phyloP scores from a whole-genome alignment of 1,140 invertebrate species.

The Drosophila busckii region DNA sequence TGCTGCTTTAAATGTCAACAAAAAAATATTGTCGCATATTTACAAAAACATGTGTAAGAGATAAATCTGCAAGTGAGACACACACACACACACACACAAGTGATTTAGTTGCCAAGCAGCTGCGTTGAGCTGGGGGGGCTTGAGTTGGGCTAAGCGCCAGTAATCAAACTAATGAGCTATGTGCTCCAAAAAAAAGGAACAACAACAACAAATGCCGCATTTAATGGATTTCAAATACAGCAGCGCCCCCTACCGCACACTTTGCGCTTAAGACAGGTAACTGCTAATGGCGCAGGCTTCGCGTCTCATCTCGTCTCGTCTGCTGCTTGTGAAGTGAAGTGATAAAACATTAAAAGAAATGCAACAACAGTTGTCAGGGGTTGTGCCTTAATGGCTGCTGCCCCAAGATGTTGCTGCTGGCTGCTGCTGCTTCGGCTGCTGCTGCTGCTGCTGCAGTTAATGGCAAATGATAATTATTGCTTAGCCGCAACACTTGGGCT shows the following conservation, averaged over 20 bases:
- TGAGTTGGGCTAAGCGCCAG: constrained; percentile 39
- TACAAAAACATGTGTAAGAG: constrained; percentile 75
- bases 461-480: constrained; percentile 75
- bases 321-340: constrained; percentile 51
- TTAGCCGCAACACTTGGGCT: constrained; percentile 22
- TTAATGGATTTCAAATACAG: constrained; percentile 69
- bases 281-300: too few relatives aligned
- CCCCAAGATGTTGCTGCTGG: not conserved
- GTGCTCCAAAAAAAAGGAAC: too few relatives aligned
- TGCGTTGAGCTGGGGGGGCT: constrained; percentile 54
- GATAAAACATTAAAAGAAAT: constrained; percentile 72
- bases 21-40: constrained; percentile 75
- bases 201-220: constrained; percentile 46
- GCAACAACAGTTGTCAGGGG: constrained; percentile 17
- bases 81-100: constrained; percentile 42
- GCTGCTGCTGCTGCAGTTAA: constrained; percentile 53
- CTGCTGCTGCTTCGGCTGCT: constrained; percentile 34
- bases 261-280: constrained; percentile 33
- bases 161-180: constrained; percentile 73
- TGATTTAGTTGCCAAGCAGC: constrained; percentile 73
- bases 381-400: not conserved
- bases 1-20: constrained; percentile 42
- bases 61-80: constrained; percentile 61
- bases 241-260: too few relatives aligned
- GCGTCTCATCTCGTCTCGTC: not conserved